phyloP scores from a whole-genome alignment of 1,140 invertebrate species.

The Caenorhabditis remanei region DNA sequence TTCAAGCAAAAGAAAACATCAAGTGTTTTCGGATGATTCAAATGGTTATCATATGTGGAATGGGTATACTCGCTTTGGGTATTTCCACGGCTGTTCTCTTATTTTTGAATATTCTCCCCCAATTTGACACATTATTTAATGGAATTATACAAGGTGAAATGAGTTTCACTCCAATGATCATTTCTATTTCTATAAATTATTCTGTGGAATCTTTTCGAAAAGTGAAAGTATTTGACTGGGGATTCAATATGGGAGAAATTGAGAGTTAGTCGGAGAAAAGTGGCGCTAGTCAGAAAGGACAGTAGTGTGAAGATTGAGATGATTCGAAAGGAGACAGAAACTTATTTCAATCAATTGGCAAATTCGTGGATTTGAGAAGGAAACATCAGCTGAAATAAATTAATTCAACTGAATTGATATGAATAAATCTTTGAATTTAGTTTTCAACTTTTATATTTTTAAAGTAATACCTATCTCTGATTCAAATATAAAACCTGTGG shows the following conservation, averaged over 20 bases:
- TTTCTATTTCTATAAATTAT: neutral
- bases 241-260: neutral
- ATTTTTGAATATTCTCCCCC: neutral
- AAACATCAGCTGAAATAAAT: too few relatives aligned
- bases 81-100: neutral
- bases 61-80: neutral
- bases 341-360: constrained; percentile 11
- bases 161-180: neutral
- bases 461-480: too few relatives aligned
- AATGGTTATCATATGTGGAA: neutral
- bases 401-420: too few relatives aligned
- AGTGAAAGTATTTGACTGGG: neutral
- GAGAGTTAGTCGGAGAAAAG: neutral
- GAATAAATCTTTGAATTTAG: too few relatives aligned
- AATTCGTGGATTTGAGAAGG: neutral
- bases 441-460: too few relatives aligned
- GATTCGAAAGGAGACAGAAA: neutral
- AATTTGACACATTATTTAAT: neutral
- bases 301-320: neutral
- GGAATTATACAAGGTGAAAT: neutral
- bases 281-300: neutral
- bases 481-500: too few relatives aligned
- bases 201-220: neutral
- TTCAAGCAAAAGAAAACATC: constrained; percentile 1
- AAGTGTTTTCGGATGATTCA: neutral